Percentiles rank a stretch among this genome's conserved stretches.
Evolutionary conservation across 2,113 vertebrate species (phyloP).

Genomic region (Stercorarius parasiticus): DNA sequence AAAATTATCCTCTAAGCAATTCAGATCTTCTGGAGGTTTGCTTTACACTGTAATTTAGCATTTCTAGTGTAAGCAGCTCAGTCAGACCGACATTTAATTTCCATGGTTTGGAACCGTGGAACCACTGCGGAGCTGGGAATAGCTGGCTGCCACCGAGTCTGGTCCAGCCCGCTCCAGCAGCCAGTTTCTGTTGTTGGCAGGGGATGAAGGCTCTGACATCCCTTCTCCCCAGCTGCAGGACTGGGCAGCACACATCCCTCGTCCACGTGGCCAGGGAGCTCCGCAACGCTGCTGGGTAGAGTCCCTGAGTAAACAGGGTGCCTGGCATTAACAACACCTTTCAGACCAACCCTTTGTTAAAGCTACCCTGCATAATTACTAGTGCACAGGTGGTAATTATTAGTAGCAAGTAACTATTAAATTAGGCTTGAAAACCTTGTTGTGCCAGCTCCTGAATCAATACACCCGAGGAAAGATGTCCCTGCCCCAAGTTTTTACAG

Average conservation of each 20-base stretch:
- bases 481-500: neutral
- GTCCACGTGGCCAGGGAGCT: neutral
- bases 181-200: neutral
- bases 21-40: neutral
- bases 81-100: neutral
- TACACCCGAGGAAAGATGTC: neutral
- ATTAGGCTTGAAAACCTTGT: conserved; percentile 30
- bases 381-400: neutral
- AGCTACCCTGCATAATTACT: neutral
- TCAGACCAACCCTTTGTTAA: neutral
- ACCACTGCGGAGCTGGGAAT: neutral
- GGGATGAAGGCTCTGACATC: neutral
- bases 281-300: neutral
- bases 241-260: accelerated
- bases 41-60: conserved; percentile 45
- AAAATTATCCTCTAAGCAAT: conserved; percentile 21
- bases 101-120: neutral
- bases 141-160: conserved; percentile 47
- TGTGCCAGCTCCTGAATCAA: conserved; percentile 12
- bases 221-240: neutral
- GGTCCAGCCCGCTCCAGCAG: neutral
- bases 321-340: neutral
- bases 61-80: conserved; percentile 23
- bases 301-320: neutral
- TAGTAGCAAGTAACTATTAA: conserved; percentile 8